Conservation (phyloP, 2,888 invertebrate genomes). For the Hemithea aestivaria region DNA sequence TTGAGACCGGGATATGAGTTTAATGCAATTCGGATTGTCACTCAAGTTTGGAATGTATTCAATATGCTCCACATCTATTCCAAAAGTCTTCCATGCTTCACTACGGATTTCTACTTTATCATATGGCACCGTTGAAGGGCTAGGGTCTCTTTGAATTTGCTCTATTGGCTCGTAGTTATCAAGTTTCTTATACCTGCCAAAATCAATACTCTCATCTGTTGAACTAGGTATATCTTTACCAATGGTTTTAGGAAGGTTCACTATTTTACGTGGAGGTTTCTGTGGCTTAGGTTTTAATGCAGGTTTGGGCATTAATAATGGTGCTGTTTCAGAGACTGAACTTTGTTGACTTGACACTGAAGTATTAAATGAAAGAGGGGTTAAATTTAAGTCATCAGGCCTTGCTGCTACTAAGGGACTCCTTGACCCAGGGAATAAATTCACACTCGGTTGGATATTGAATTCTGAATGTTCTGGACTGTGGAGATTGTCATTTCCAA, state of each 20-base stretch:
- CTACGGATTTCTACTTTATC: constrained; percentile 87
- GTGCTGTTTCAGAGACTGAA: constrained; percentile 55
- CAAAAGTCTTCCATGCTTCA: constrained; percentile 90
- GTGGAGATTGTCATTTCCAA: constrained; percentile 83
- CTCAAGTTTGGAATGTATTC: constrained; percentile 77
- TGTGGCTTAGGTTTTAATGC: constrained; percentile 80
- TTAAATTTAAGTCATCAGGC: constrained; percentile 70
- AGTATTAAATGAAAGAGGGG: constrained; percentile 66
- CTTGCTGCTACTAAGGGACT: constrained; percentile 86
- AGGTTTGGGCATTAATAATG: constrained; percentile 75
- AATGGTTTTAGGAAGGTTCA: constrained; percentile 59
- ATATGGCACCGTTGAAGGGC: constrained; percentile 77
- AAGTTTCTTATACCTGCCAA: constrained; percentile 75
- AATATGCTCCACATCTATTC: constrained; percentile 85
- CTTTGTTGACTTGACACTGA: constrained; percentile 66
- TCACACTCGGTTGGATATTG: constrained; percentile 85
- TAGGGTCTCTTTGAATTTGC: constrained; percentile 68
- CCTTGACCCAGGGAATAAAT: constrained; percentile 89
- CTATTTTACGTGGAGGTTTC: constrained; percentile 81
- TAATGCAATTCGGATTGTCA: constrained; percentile 69
- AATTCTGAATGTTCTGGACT: constrained; percentile 85
- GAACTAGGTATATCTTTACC: constrained; percentile 58
- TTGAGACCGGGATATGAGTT: constrained; percentile 74
- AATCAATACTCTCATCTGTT: constrained; percentile 67
- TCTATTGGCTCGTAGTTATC: constrained; percentile 75